Percentiles rank a stretch among this genome's conserved stretches.
Conservation (phyloP, 2,113 vertebrate genomes). For the Pelusios castaneus region DNA sequence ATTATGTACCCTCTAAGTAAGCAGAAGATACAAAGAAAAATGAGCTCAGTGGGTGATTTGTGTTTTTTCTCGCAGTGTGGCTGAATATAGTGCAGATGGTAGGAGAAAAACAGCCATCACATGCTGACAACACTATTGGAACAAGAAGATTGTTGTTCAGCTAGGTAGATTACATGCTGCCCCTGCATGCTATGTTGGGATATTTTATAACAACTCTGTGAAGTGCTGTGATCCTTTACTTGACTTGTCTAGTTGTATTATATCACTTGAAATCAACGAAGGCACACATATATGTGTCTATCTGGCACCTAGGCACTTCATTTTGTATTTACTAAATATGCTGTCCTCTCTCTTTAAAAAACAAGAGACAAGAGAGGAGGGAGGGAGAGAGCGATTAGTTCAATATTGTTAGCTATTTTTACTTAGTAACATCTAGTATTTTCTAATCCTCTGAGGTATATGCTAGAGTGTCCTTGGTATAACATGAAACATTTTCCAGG, state of each 20-base stretch:
- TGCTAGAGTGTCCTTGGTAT: not conserved
- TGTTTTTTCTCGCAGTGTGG: conserved; percentile 35
- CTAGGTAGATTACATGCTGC: not conserved
- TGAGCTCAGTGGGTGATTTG: conserved; percentile 25
- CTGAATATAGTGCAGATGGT: conserved; percentile 50
- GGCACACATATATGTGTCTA: not conserved
- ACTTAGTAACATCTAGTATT: not conserved
- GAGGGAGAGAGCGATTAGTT: not conserved
- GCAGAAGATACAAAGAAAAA: conserved; percentile 30
- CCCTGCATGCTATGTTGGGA: not conserved
- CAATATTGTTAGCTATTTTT: not conserved
- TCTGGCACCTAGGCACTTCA: not conserved
- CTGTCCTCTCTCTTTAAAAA: not conserved
- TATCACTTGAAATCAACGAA: not conserved
- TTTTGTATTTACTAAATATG: not conserved
- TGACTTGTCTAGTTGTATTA: not conserved
- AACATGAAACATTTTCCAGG: not conserved
- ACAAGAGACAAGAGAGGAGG: not conserved
- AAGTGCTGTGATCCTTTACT: not conserved
- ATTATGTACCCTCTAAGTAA: conserved; percentile 32
- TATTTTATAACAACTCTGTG: not conserved
- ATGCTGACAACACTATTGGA: conserved; percentile 40
- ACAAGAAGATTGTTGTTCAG: not conserved
- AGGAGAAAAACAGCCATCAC: not conserved
- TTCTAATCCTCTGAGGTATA: not conserved